Evolutionary conservation across 23 tunicate species (phyloP).

Genomic region (Ciona savignyi): DNA sequence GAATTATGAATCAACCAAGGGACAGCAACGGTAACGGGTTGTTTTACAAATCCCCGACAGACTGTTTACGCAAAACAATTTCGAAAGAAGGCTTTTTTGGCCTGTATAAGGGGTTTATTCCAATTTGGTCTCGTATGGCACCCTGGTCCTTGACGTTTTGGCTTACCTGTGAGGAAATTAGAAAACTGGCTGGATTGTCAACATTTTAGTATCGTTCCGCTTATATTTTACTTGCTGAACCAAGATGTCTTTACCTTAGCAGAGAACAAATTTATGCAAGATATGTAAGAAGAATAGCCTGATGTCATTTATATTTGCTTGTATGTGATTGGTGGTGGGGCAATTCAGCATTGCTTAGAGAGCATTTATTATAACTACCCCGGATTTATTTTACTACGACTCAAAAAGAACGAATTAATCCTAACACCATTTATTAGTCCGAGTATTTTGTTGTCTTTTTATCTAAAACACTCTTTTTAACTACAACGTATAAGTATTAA

Average conservation of each 20-base stretch:
- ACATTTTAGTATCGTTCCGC: slow-evolving; percentile 5
- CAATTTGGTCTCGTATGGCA: slow-evolving; percentile 86
- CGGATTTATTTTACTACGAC: no score
- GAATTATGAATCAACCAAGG: slow-evolving; percentile 87
- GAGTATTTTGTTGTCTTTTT: no score
- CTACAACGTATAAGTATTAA: no score
- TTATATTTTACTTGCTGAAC: not conserved
- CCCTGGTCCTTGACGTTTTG: slow-evolving; percentile 94
- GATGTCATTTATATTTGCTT: no score
- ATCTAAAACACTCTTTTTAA: no score
- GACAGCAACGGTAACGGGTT: slow-evolving; percentile 57
- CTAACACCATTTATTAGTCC: no score
- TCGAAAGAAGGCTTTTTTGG: slow-evolving; percentile 69
- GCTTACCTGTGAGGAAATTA: slow-evolving; percentile 71
- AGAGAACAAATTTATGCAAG: not conserved
- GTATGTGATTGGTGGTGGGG: not conserved
- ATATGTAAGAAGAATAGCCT: not conserved
- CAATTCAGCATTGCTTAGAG: no score
- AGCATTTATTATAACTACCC: no score
- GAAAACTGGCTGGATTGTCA: slow-evolving; percentile 40
- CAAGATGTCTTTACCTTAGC: no score
- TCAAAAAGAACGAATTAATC: no score
- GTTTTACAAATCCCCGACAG: slow-evolving; percentile 57
- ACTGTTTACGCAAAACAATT: slow-evolving; percentile 53
- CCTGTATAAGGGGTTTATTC: slow-evolving; percentile 81